Evolutionary conservation across 2,113 vertebrate genomes (phyloP), one percentile per base, ranked within the genome.

Genomic region (Mormyrus iriodes): DNA sequence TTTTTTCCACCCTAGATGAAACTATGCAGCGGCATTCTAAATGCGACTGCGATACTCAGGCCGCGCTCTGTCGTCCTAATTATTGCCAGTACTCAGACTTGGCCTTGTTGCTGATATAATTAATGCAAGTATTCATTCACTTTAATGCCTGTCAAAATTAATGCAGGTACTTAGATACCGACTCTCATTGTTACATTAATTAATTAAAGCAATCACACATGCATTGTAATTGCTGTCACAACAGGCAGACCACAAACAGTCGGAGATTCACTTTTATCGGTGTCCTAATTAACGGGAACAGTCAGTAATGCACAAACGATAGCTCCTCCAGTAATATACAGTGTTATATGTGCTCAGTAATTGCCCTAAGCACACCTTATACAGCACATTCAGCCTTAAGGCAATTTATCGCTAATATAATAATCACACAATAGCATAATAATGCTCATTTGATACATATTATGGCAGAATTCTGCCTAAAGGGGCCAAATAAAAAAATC

Each of bases 401-500:
- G 49, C 35, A 86, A 51, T 52, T 84, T 48, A 46, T 42, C 44
- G 48, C 42, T 84, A 48, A n/a, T 48, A 84, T 21, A 84, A 84
- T 48, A 24, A 48, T 46, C 73, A 79, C 35, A 79, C 15, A 21
- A 79, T 79, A 79, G 35, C 73, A 79, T 79, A 42, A 85, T 85
- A 85, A 15, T 49, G 19, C 73, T 79, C 73, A 19, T 84, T 17
- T 86, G n/a, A 49, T 86, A 46, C 85, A 86, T 52, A 19, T 13
- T 7, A 12, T 86, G n/a, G 49, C 27, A 53, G n/a, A 35, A 86
- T 86, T 52, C 1, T 86, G n/a, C 85, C 10, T n/a, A 86, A 52
- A 86, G n/a, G 53, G 49, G 48, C 39, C 84, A 52, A 52, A 86
- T 52, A 85, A 85, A 85, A 85, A 86, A 83, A 84, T 86, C 85